These are phyloP conservation scores for Noctua comes DNA, from an alignment of 2,888 invertebrate species.

Conservation along the genomic window DNA sequence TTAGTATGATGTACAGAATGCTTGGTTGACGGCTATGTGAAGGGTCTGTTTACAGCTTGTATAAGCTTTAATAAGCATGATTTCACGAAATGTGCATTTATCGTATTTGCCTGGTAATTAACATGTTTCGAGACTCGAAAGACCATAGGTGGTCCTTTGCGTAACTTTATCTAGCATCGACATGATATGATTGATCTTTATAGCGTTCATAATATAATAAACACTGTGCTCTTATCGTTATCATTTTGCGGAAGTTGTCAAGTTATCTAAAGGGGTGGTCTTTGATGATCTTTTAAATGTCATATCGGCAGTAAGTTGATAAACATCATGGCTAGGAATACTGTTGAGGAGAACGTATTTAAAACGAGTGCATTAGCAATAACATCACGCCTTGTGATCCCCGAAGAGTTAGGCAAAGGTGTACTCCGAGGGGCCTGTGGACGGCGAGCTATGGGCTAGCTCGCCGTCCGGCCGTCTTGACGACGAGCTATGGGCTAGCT, in stretches of 20 bases:
- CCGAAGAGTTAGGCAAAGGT: too few species aligned
- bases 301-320: not conserved
- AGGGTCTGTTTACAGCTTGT: too few species aligned
- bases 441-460: too few species aligned
- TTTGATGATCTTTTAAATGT: conserved; percentile 4
- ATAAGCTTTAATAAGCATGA: too few species aligned
- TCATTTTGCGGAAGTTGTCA: conserved; percentile 24
- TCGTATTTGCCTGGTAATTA: not conserved
- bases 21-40: too few species aligned
- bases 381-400: not conserved
- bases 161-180: not conserved
- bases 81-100: not conserved
- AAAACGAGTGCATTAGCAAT: not conserved
- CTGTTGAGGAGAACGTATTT: not conserved
- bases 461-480: too few species aligned
- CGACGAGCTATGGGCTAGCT: too few species aligned
- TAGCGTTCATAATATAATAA: not conserved
- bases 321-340: not conserved
- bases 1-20: too few species aligned
- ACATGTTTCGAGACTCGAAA: not conserved
- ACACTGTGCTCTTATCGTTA: conserved; percentile 16
- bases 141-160: not conserved
- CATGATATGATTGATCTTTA: not conserved
- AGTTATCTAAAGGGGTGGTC: not conserved
- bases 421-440: too few species aligned